phyloP scores from a whole-genome alignment of 2,113 vertebrate genomes.

The Siphamia tubifer region DNA sequence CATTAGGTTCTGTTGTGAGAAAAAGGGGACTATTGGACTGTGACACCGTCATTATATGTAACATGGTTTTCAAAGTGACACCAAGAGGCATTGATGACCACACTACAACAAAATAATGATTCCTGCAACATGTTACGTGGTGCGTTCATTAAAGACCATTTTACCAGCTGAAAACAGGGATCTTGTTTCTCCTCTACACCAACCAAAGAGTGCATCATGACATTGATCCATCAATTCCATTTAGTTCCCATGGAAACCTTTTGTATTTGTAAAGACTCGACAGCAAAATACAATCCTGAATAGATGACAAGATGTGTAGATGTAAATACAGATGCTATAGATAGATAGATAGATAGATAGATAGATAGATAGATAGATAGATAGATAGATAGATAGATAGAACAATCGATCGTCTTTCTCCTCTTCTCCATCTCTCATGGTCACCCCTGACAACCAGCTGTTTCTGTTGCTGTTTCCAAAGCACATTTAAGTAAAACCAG shows the following conservation, averaged over 20 bases:
- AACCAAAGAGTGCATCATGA: not conserved
- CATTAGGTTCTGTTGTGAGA: too few species aligned
- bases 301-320: not conserved
- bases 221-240: constrained; percentile 36
- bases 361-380: not conserved
- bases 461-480: constrained; percentile 29
- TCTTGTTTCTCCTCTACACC: not conserved
- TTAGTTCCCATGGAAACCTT: constrained; percentile 73
- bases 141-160: not conserved
- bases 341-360: too few species aligned
- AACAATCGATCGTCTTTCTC: not conserved
- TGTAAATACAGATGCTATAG: not conserved
- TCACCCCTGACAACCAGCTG: constrained; percentile 63
- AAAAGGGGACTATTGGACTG: too few species aligned
- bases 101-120: too few species aligned
- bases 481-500: not conserved
- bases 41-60: too few species aligned
- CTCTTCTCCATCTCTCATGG: constrained; percentile 3
- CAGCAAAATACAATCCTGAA: too few species aligned
- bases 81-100: too few species aligned
- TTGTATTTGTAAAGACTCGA: constrained; percentile 34
- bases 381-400: constrained; percentile 2
- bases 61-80: too few species aligned
- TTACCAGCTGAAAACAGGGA: not conserved
- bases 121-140: not conserved